phyloP scores from a whole-genome alignment of 2,113 vertebrate genomes.

The Axis porcinus region DNA sequence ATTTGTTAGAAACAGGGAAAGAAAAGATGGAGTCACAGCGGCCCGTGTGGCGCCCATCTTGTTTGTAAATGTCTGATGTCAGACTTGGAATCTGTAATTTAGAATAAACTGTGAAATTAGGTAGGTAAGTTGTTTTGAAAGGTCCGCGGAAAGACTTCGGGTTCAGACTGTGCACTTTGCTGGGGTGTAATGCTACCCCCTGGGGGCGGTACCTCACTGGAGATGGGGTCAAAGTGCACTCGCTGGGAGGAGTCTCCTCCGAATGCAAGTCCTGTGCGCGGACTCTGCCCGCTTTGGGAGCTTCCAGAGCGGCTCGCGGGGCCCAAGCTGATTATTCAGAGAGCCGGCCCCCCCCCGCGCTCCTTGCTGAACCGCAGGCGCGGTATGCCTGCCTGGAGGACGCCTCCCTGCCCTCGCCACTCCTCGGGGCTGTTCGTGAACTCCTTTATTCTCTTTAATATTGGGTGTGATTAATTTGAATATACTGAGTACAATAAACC shows the following conservation, averaged over 20 bases:
- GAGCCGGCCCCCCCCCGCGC: neutral
- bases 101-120: neutral
- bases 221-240: neutral
- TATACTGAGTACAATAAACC: neutral
- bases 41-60: neutral
- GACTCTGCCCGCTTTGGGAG: neutral
- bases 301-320: neutral
- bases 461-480: neutral
- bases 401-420: neutral
- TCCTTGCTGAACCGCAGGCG: neutral
- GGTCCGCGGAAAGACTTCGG: neutral
- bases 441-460: neutral
- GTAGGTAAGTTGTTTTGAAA: neutral
- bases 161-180: neutral
- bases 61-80: neutral
- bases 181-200: neutral
- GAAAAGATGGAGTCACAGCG: neutral
- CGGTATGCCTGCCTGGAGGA: neutral
- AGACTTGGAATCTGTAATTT: neutral
- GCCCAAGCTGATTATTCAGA: neutral
- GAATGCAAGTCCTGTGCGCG: rapidly evolving
- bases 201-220: neutral
- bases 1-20: neutral
- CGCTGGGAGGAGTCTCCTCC: neutral
- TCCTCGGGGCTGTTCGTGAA: neutral